Evolutionary conservation across 2,888 invertebrate species (phyloP), one percentile per base, ranked within the genome.

Genomic region (Chrysomela aeneicollis): DNA sequence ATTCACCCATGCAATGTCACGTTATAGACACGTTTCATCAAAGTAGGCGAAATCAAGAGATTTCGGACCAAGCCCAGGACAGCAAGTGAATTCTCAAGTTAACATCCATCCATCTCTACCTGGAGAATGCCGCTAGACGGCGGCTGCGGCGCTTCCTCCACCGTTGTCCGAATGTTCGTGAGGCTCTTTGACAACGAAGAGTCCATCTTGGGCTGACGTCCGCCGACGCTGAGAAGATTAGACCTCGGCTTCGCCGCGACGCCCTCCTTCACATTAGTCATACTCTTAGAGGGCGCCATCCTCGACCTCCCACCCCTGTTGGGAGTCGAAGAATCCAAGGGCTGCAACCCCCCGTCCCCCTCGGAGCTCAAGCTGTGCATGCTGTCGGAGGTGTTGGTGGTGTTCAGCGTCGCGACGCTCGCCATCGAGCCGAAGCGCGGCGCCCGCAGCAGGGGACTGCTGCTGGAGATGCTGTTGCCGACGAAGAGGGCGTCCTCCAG

Each of bases 401-500:
- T 84, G 64, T 87, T 87, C 1, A 87, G 82, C 0, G 88, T 87
- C 71, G 88, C 85, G 0, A 89, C 87, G 74, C 89, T 89, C 63
- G 89, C 83, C 81, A 89, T 84, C 71, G 89, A 88, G 1, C 89
- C 88, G 2, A 88, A 87, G 71, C 87, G 88, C 69, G 86, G 85
- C 0, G 88, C 85, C 75, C 88, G 86, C 61, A 90, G 79, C 55
- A 92, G 82, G 0, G 92, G 92, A 76, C 90, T 92, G 0, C 92
- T 90, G 52, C 87, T 87, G 10, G 88, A 91, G 60, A 85, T 86
- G 75, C 86, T 90, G 54, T 88, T 87, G 69, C 87, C 87, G 2
- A 78, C 69, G 74, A 85, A 82, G 5, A 94, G 81, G 0, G 91
- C 91, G 75, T 94, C 93, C 78, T 94, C 93, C 81, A 79, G 63